These are phyloP conservation scores for Tachyglossus aculeatus DNA, from an alignment of 2,797 vertebrate genomes.

Conservation along the genomic window DNA sequence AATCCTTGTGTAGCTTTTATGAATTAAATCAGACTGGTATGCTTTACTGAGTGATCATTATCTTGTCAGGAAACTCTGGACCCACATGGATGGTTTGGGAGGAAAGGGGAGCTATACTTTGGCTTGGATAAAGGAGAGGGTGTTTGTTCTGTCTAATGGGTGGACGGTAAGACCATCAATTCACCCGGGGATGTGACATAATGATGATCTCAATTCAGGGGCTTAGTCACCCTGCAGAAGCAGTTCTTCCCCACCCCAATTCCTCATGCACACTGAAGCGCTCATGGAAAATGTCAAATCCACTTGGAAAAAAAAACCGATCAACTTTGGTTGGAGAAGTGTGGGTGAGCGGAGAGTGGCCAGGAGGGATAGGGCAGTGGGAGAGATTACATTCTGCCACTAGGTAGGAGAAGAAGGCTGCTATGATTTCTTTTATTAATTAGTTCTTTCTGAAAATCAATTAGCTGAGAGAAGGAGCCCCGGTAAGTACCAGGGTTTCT, in stretches of 20 bases:
- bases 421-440: neutral
- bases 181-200: neutral
- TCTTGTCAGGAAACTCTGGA: neutral
- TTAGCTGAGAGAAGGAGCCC: conserved; percentile 43
- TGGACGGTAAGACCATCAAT: neutral
- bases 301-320: neutral
- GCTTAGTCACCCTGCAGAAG: neutral
- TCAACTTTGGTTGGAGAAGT: neutral
- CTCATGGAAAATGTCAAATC: neutral
- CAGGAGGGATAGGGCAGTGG: neutral
- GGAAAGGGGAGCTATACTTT: conserved; percentile 4
- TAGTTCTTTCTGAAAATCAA: conserved; percentile 29
- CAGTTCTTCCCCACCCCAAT: neutral
- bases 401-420: conserved; percentile 9
- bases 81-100: conserved; percentile 41
- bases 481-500: conserved; percentile 53
- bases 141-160: conserved; percentile 9
- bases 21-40: neutral
- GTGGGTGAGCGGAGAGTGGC: neutral
- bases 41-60: neutral
- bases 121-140: neutral
- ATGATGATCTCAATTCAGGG: neutral
- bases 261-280: neutral
- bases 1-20: neutral
- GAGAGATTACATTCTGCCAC: neutral